phyloP scores from a whole-genome alignment of 1,140 invertebrate genomes.

The Cataglyphis hispanica region DNA sequence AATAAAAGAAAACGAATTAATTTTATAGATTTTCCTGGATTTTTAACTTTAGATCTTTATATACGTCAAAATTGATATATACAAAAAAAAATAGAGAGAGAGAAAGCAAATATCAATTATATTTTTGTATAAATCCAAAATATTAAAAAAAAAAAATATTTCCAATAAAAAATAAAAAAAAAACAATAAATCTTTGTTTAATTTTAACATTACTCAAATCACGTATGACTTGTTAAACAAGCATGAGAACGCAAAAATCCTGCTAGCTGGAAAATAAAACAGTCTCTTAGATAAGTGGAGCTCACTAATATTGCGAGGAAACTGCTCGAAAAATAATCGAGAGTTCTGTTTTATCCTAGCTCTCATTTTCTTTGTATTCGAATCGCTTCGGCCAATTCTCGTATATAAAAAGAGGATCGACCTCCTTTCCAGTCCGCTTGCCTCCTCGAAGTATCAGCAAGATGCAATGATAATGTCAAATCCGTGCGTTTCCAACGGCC shows the following conservation, averaged over 20 bases:
- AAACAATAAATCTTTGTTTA: not conserved
- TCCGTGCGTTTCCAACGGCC: not conserved
- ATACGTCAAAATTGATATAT: not conserved
- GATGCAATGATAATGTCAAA: conserved; percentile 32
- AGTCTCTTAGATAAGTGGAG: not conserved
- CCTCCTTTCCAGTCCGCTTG: not conserved
- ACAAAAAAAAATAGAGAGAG: no score
- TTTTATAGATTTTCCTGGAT: not conserved
- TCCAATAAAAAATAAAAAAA: no score
- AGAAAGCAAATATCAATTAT: no score
- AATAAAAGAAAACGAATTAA: not conserved
- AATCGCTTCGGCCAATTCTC: not conserved
- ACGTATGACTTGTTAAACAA: not conserved
- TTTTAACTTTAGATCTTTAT: not conserved
- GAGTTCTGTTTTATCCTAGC: not conserved
- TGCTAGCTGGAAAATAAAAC: not conserved
- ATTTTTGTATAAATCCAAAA: no score
- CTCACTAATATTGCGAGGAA: not conserved
- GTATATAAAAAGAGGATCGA: not conserved
- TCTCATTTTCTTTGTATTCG: not conserved
- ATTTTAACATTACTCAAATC: not conserved
- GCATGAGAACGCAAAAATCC: not conserved
- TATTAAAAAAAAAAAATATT: no score
- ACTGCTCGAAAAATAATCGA: not conserved
- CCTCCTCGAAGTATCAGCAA: not conserved